phyloP scores from a whole-genome alignment of 1,140 invertebrate genomes.

The Drosophila melanica region DNA sequence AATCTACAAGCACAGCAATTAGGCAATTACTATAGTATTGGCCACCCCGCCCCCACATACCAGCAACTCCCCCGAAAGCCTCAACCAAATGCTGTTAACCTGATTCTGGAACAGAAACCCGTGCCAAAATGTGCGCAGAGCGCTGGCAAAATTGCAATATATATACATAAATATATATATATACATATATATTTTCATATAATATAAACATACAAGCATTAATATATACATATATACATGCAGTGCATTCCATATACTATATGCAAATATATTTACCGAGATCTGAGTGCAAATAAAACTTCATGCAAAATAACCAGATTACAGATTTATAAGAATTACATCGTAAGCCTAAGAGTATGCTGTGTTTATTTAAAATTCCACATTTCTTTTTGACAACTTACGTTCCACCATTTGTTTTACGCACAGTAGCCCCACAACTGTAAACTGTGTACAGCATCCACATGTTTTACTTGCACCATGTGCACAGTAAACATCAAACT shows the following conservation, averaged over 20 bases:
- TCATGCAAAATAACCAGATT: constrained; percentile 4
- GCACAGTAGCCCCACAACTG: no score
- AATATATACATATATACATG: constrained; percentile 35
- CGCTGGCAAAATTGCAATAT: constrained; percentile 34
- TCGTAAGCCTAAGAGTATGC: constrained; percentile 15
- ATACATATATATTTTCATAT: constrained; percentile 68
- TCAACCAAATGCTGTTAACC: constrained; percentile 11
- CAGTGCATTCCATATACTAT: constrained; percentile 45
- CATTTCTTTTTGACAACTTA: background rate
- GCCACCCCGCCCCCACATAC: background rate
- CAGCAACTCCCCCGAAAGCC: constrained; percentile 1
- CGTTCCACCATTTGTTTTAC: no score
- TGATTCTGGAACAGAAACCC: constrained; percentile 33
- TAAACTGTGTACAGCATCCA: no score
- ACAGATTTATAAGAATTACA: background rate
- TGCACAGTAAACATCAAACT: no score
- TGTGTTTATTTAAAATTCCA: background rate
- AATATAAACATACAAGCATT: constrained; percentile 15
- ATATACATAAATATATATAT: no score
- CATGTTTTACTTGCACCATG: no score
- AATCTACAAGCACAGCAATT: constrained; percentile 43
- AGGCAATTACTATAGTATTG: constrained; percentile 28
- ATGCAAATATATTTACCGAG: constrained; percentile 54
- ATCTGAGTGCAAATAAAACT: constrained; percentile 38
- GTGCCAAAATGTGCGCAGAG: constrained; percentile 24